phyloP scores from a whole-genome alignment of 2,797 vertebrate species.

The Phaenicophaeus curvirostris region DNA sequence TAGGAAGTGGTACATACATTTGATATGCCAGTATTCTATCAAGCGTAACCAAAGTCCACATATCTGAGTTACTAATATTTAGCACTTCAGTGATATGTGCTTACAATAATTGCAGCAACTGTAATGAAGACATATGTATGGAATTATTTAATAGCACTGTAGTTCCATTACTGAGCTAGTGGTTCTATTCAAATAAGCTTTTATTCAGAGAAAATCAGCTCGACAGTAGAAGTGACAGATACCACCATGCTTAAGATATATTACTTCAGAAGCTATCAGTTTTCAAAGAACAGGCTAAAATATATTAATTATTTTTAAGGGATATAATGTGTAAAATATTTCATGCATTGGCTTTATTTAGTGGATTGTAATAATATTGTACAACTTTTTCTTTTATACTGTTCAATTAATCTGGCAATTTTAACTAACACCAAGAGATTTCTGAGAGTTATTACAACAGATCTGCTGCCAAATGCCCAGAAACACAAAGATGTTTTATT shows the following conservation, averaged over 20 bases:
- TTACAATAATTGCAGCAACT: slow-evolving; percentile 42
- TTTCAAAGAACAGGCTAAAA: slow-evolving; percentile 28
- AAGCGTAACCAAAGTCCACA: slow-evolving; percentile 69
- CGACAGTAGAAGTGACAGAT: slow-evolving; percentile 34
- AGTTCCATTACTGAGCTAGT: slow-evolving; percentile 60
- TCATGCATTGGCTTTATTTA: slow-evolving; percentile 27
- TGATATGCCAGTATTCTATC: slow-evolving; percentile 58
- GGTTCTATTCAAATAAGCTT: slow-evolving; percentile 35
- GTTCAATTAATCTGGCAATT: slow-evolving; percentile 9
- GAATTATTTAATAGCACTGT: slow-evolving; percentile 48
- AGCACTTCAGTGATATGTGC: slow-evolving; percentile 61
- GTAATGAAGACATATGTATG: background rate
- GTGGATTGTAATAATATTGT: slow-evolving; percentile 23
- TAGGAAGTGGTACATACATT: slow-evolving; percentile 61
- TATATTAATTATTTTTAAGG: slow-evolving; percentile 16
- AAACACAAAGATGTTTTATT: slow-evolving; percentile 37
- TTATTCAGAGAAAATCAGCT: background rate
- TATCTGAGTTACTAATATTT: slow-evolving; percentile 57
- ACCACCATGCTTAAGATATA: slow-evolving; percentile 28
- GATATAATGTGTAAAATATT: slow-evolving; percentile 35
- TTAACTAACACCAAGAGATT: slow-evolving; percentile 13
- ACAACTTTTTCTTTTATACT: slow-evolving; percentile 30
- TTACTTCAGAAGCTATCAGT: slow-evolving; percentile 21
- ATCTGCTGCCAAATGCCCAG: slow-evolving; percentile 28
- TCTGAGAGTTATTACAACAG: background rate